Base-by-base conservation (phyloP, 2,888 invertebrate species). In the Cheilosia urbana region DNA sequence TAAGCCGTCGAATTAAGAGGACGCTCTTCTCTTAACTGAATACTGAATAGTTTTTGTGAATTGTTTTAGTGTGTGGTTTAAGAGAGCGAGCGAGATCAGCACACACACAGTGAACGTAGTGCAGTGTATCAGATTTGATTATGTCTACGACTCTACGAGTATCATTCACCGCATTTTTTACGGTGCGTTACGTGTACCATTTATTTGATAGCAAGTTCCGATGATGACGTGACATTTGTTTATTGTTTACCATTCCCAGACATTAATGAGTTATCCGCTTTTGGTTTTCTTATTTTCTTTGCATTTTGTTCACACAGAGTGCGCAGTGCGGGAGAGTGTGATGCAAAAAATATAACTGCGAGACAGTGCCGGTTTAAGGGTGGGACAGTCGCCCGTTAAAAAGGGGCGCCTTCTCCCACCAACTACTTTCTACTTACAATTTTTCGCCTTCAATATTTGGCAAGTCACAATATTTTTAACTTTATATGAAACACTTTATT, bases 221-320 rank as follows among this genome's bases (percentile, higher is more conserved):
- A 37, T 62, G 60, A 60, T 63, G 73, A 63, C 63, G 63, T 55
- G 63, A 63, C 73, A 42, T 73, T 73, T 73, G 73, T 73, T 73
- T 73, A 63, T 63, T 13, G 55, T 53, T 55, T 34, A 37, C 37
- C 13, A 37, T 37, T 37, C 27, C 6, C 9, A 30, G 24, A 27
- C 9, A 40, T 51, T n/a, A 19, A 37, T 37, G 11, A 37, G 37
- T 13, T 37, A 13, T 37, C 45, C 4, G 15, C 49, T 47, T 63
- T 30, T 34, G 37, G 6, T 24, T 65, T 21, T 65, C 7, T 37
- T 13, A 2, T 37, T 11, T 13, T 51, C 11, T 11, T 21, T 19
- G 15, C 15, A 51, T 15, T 27, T 19, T 24, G 51, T 11, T 51
- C 15, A 13, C 11, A 2, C 9, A 0, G 37, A 3, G 37, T 4